These are phyloP conservation scores for Quiscalus mexicanus DNA, from an alignment of 2,113 vertebrate species.

Conservation along the genomic window DNA sequence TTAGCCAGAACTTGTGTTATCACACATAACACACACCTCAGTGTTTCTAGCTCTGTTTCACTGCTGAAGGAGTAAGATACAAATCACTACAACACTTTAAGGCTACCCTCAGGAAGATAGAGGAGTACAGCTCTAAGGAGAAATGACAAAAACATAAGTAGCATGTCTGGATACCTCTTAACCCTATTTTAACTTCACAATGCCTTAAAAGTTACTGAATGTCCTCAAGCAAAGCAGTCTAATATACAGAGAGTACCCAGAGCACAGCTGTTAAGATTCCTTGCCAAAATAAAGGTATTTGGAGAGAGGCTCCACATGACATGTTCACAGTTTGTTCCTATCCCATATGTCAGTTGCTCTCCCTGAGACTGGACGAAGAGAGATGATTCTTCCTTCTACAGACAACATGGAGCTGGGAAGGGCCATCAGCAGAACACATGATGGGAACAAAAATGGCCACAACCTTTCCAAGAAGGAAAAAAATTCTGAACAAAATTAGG, in stretches of 20 bases:
- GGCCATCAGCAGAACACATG: not conserved
- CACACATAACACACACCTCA: not conserved
- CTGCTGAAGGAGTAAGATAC: not conserved
- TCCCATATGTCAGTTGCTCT: accelerated
- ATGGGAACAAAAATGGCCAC: not conserved
- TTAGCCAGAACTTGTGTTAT: not conserved
- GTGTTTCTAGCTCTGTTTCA: not conserved
- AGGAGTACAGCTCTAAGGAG: not conserved
- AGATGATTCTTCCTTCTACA: not conserved
- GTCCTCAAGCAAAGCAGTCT: not conserved
- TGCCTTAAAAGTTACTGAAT: not conserved
- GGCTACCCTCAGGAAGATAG: not conserved
- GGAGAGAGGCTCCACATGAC: not conserved
- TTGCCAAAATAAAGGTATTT: not conserved
- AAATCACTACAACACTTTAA: not conserved
- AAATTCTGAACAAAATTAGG: not conserved
- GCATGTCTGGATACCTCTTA: not conserved
- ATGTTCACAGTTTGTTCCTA: not conserved
- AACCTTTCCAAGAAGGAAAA: not conserved
- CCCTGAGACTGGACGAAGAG: not conserved
- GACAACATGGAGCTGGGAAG: not conserved
- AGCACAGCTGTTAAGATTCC: not conserved
- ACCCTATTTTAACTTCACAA: not conserved
- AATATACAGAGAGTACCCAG: not conserved
- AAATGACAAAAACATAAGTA: not conserved